Evolutionary conservation across 2,888 invertebrate species (phyloP).

Genomic region (Hofmannophila pseudospretella): DNA sequence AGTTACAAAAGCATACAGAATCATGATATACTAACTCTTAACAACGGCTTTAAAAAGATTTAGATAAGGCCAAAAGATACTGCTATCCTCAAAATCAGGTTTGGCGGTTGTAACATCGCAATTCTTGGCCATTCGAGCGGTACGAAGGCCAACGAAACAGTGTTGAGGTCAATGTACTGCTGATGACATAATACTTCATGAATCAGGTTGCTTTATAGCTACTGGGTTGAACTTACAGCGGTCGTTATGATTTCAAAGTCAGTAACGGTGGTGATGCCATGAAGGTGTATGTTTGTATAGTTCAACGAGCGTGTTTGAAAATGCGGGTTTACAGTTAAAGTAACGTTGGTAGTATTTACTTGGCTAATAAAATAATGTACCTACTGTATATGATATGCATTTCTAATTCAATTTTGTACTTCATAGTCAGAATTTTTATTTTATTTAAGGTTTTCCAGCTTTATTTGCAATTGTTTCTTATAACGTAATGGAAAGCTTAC

Average conservation of each 20-base stretch:
- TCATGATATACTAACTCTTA: conserved; percentile 5
- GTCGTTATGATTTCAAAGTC: neutral
- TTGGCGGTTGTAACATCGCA: conserved; percentile 10
- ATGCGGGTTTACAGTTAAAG: too few relatives aligned
- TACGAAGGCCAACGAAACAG: conserved; percentile 19
- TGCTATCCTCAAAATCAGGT: conserved; percentile 10
- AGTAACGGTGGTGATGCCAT: too few relatives aligned
- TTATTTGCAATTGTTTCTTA: too few relatives aligned
- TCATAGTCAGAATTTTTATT: too few relatives aligned
- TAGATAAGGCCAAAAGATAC: conserved; percentile 8
- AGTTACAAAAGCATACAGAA: conserved; percentile 9
- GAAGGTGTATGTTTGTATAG: too few relatives aligned
- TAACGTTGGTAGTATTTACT: too few relatives aligned
- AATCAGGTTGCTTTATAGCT: conserved; percentile 13
- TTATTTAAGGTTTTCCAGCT: too few relatives aligned
- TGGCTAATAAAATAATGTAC: too few relatives aligned
- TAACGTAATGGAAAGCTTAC: too few relatives aligned
- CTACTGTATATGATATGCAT: too few relatives aligned
- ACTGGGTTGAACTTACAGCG: neutral
- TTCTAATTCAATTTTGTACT: too few relatives aligned
- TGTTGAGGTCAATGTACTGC: conserved; percentile 18
- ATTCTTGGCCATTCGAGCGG: conserved; percentile 10
- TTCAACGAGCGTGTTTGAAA: too few relatives aligned
- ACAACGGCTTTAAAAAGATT: conserved; percentile 1
- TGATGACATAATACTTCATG: conserved; percentile 22